A percentile compares a stretch with the other conserved stretches of the same genome.
Conservation (phyloP, 2,113 vertebrate species). For the Syngnathus typhle region DNA sequence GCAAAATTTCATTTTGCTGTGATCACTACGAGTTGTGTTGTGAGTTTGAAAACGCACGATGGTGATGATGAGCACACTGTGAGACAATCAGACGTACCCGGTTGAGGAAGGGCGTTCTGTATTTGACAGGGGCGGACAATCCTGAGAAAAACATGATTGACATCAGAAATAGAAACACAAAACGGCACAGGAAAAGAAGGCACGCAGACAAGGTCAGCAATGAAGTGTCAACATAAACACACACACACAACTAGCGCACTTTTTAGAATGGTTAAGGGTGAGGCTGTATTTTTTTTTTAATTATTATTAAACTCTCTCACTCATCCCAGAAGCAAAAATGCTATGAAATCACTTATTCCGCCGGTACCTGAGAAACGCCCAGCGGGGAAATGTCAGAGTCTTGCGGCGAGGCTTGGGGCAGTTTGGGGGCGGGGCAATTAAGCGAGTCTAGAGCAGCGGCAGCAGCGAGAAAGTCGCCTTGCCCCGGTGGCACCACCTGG, state of each 20-base stretch:
- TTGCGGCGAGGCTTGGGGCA: constrained; percentile 66
- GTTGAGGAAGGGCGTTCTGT: constrained; percentile 59
- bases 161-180: constrained; percentile 31
- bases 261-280: constrained; percentile 23
- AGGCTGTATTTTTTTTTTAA: constrained; percentile 16
- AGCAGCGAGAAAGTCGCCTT: constrained; percentile 52
- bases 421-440: constrained; percentile 66
- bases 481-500: constrained; percentile 53
- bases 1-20: no score
- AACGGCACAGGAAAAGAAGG: constrained; percentile 37
- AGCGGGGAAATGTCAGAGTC: constrained; percentile 70
- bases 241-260: neutral
- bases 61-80: neutral
- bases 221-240: neutral
- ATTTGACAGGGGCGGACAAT: constrained; percentile 50
- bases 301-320: constrained; percentile 24
- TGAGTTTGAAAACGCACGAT: neutral
- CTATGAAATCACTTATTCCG: constrained; percentile 25
- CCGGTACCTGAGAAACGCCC: constrained; percentile 72
- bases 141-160: constrained; percentile 47
- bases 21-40: no score
- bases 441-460: constrained; percentile 60
- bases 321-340: constrained; percentile 10
- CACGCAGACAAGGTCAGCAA: constrained; percentile 30
- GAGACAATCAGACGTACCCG: constrained; percentile 56